A percentile compares a stretch with the other conserved stretches of the same genome.
Conservation (phyloP, 1,140 invertebrate genomes). For the Chironomus striatipennis region DNA sequence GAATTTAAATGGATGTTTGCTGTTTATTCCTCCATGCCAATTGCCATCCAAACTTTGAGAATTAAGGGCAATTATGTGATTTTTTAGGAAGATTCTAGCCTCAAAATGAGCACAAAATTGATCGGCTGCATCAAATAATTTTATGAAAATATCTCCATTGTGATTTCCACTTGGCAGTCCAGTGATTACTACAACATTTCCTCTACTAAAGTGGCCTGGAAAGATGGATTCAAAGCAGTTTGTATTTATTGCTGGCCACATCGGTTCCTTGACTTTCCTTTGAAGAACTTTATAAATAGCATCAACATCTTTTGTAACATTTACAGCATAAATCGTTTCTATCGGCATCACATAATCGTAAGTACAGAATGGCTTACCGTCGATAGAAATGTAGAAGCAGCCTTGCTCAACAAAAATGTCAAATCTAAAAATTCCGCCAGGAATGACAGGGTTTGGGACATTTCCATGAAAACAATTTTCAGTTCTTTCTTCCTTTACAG, state of each 20-base stretch:
- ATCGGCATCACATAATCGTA: background rate
- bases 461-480: background rate
- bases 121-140: too few species aligned
- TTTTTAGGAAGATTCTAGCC: background rate
- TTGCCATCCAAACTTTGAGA: background rate
- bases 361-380: background rate
- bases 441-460: background rate
- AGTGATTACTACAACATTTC: background rate
- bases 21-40: too few species aligned
- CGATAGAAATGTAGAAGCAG: background rate
- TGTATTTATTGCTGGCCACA: background rate
- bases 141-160: background rate
- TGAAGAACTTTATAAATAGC: background rate
- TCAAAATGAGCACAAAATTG: background rate
- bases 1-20: too few species aligned
- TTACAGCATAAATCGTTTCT: background rate
- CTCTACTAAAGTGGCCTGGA: background rate
- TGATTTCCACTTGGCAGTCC: background rate
- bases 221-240: background rate
- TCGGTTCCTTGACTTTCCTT: background rate
- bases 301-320: background rate
- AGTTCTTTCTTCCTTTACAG: background rate
- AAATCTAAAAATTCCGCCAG: background rate
- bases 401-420: background rate
- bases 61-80: background rate